Conservation (phyloP, 2,888 invertebrate species). For the Drosophila mercatorum region DNA sequence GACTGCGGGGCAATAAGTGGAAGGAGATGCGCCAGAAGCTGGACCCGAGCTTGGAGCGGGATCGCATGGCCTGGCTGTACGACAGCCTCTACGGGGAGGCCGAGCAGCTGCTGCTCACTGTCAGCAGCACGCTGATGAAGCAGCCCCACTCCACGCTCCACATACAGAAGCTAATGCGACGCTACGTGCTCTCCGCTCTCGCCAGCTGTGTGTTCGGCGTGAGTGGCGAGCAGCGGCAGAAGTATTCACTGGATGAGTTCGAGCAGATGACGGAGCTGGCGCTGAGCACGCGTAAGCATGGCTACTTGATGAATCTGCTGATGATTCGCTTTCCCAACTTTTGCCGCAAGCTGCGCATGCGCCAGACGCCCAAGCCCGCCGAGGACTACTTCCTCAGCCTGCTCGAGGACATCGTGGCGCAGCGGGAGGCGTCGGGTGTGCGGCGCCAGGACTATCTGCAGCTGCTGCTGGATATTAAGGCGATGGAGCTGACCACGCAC, state of each 20-base stretch:
- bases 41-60: conserved; percentile 81
- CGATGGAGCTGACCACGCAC: conserved; percentile 73
- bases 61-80: conserved; percentile 80
- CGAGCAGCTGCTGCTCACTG: conserved; percentile 52
- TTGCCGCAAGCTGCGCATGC: conserved; percentile 71
- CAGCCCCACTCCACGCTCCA: conserved; percentile 70
- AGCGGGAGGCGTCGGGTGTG: conserved; percentile 63
- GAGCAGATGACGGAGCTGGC: conserved; percentile 79
- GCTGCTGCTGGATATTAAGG: conserved; percentile 86
- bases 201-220: conserved; percentile 79
- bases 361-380: conserved; percentile 65
- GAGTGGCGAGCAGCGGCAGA: conserved; percentile 51
- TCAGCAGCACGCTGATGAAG: conserved; percentile 66
- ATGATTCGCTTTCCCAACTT: conserved; percentile 74
- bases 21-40: conserved; percentile 83
- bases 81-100: conserved; percentile 65
- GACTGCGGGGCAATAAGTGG: conserved; percentile 84
- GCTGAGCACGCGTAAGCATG: conserved; percentile 69
- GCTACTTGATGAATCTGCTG: conserved; percentile 63
- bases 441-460: conserved; percentile 86
- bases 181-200: conserved; percentile 72
- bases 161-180: conserved; percentile 73
- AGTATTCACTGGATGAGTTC: conserved; percentile 74
- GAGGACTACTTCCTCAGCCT: conserved; percentile 70
- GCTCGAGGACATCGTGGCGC: conserved; percentile 65